Base-by-base conservation (phyloP, 2,113 vertebrate genomes). In the Colius striatus region DNA sequence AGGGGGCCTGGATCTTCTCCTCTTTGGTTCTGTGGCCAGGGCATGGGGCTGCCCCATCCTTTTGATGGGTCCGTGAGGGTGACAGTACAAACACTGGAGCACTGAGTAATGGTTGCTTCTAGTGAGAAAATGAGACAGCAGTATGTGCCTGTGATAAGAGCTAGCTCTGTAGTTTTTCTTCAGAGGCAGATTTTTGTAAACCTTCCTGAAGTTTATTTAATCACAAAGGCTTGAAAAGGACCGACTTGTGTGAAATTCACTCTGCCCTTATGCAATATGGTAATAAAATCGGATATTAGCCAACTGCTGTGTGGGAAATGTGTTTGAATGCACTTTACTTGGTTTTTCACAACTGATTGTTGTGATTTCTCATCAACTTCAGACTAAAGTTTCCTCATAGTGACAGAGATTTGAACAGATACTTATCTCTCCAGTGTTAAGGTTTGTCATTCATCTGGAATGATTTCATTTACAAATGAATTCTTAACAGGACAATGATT, bases 151-250 rank as follows among this genome's bases (percentile, higher is more conserved):
- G 25, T 5, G 60, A 36, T 81, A 58, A 81, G 87, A 43, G 9
- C 22, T 3, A 15, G 60, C 75, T 62, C 88, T 78, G 80, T 36
- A 32, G 62, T 68, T 82, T 58, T 62, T 80, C 78, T 81, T 71
- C 38, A 10, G 48, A 47, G 90, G 67, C 58, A 95, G 89, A 18
- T 58, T 85, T 89, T 51, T 89, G 94, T 94, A 76, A 90, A 82
- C 61, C 83, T 71, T 8, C 2, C 5, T 63, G 89, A 75, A 81
- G 84, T 95, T 97, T 96, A 83, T 96, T 96, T 96, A 92, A 75
- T 85, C 75, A 62, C 79, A 62, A 41, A 94, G 67, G 58, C 54
- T 92, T 78, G 91, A 47, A 68, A 74, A 93, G 66, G 87, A 25
- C 71, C 57, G 85, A 63, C 66, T 83, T 57, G 26, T 75, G 90